A percentile compares a stretch with the other conserved stretches of the same genome.
These are phyloP conservation scores for Hucho hucho DNA, from an alignment of 2,113 vertebrate species.

Conservation along the genomic window DNA sequence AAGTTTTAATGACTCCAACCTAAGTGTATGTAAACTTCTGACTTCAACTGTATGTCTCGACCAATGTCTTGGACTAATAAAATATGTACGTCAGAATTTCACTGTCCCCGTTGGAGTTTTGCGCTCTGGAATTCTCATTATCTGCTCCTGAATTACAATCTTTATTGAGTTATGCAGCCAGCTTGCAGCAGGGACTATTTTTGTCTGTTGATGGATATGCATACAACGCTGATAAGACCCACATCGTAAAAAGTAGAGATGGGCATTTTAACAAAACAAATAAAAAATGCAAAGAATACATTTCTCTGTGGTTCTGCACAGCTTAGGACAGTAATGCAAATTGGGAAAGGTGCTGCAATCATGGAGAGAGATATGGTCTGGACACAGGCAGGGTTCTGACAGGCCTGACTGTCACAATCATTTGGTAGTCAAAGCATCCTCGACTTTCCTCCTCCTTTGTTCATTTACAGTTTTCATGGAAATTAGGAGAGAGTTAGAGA, in stretches of 20 bases:
- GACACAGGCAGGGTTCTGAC: conserved; percentile 36
- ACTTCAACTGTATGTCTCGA: too few relatives aligned
- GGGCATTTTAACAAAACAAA: conserved; percentile 67
- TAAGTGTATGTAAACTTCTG: too few relatives aligned
- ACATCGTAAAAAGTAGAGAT: conserved; percentile 44
- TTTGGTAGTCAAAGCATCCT: conserved; percentile 75
- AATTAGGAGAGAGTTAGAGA: conserved; percentile 59
- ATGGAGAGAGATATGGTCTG: conserved; percentile 59
- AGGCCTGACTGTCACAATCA: conserved; percentile 55
- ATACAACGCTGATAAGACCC: conserved; percentile 52
- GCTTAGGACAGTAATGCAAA: conserved; percentile 74
- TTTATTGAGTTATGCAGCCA: background rate
- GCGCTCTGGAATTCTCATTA: background rate
- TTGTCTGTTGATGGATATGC: conserved; percentile 58
- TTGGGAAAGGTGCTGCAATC: conserved; percentile 58
- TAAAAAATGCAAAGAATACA: conserved; percentile 68
- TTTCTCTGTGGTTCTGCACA: conserved; percentile 65
- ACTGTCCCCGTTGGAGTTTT: background rate
- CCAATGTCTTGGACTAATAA: background rate
- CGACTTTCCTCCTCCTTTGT: conserved; percentile 67
- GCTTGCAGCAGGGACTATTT: conserved; percentile 1
- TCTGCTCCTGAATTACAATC: background rate
- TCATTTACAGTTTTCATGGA: conserved; percentile 76
- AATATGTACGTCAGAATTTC: background rate
- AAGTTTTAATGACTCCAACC: too few relatives aligned